phyloP scores from a whole-genome alignment of 2,888 invertebrate species.

The Lycaena phlaeas region DNA sequence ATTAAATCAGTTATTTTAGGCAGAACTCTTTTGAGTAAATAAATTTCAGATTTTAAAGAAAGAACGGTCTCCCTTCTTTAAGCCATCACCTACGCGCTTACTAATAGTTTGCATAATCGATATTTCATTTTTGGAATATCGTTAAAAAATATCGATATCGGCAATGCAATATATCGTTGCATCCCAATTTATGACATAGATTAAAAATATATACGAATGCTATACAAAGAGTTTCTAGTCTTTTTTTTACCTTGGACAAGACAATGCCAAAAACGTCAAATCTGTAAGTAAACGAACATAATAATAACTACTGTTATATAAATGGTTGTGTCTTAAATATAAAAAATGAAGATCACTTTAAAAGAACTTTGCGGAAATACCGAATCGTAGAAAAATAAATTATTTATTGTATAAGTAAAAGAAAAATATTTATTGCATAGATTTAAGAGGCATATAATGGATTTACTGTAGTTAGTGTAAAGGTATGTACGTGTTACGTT shows the following conservation, averaged over 20 bases:
- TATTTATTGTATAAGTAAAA: constrained; percentile 65
- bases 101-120: constrained; percentile 1
- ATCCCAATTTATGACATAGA: constrained; percentile 16
- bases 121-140: constrained; percentile 8
- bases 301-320: constrained; percentile 55
- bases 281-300: constrained; percentile 33
- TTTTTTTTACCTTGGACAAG: constrained; percentile 32
- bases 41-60: neutral
- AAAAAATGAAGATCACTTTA: constrained; percentile 40
- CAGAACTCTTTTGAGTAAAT: neutral
- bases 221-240: constrained; percentile 35
- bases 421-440: constrained; percentile 70
- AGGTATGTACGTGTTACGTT: constrained; percentile 25
- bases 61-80: constrained; percentile 10
- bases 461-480: constrained; percentile 56
- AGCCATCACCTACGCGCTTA: constrained; percentile 1
- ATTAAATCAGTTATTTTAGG: neutral
- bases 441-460: constrained; percentile 54
- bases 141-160: constrained; percentile 4
- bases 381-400: constrained; percentile 56
- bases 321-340: constrained; percentile 66
- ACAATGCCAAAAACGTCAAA: constrained; percentile 57
- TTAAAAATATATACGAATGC: constrained; percentile 26
- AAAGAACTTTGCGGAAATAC: constrained; percentile 43
- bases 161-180: constrained; percentile 5